These are phyloP conservation scores for Allophyes oxyacanthae DNA, from an alignment of 2,888 invertebrate genomes.

Conservation along the genomic window DNA sequence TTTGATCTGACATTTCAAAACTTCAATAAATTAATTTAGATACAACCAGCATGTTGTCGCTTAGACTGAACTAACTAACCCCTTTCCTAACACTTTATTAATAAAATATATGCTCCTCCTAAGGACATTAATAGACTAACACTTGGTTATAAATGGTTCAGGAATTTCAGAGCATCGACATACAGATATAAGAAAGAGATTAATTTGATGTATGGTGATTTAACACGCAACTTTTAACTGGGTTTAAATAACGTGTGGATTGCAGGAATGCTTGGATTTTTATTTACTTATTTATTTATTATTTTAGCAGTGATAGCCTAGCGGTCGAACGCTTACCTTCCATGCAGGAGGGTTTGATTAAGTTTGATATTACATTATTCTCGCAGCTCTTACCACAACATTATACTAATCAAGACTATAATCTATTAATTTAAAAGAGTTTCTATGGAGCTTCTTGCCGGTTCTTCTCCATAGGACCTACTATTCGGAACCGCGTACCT, in stretches of 20 bases:
- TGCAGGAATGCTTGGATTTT: constrained; percentile 12
- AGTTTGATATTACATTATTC: no score
- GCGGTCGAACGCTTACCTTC: no score
- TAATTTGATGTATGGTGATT: constrained; percentile 52
- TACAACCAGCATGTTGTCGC: background rate
- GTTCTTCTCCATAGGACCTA: no score
- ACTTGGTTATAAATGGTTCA: constrained; percentile 55
- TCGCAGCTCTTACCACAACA: no score
- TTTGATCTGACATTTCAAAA: constrained; percentile 18
- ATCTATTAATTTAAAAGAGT: no score
- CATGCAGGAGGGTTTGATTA: no score
- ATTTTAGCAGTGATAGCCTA: no score
- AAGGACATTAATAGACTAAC: constrained; percentile 41
- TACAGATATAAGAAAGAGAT: constrained; percentile 55
- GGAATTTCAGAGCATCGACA: constrained; percentile 56
- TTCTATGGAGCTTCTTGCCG: no score
- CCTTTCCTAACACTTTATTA: constrained; percentile 20
- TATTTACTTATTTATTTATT: no score
- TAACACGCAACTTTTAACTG: constrained; percentile 49
- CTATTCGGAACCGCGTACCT: no score
- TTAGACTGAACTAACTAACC: constrained; percentile 3
- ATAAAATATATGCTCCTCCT: constrained; percentile 29
- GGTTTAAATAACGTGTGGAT: constrained; percentile 26
- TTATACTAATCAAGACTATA: no score
- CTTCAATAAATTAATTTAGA: background rate